A percentile compares a stretch with the other conserved stretches of the same genome.
Conservation (phyloP, 2,797 vertebrate species). For the Tragopan temminckii region DNA sequence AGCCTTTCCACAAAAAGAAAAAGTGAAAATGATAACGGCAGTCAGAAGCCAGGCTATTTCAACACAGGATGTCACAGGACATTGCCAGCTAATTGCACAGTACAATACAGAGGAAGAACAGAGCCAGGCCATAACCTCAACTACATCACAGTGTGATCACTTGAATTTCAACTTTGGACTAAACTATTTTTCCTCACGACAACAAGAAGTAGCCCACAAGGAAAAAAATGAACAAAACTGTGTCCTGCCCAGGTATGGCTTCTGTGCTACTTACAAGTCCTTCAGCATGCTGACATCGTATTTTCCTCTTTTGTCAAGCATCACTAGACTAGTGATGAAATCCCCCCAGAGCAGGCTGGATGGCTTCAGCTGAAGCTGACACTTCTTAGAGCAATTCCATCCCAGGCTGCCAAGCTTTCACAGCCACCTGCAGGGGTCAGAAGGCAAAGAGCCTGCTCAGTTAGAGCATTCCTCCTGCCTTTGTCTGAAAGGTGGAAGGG, state of each 20-base stretch:
- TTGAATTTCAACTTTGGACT: not conserved
- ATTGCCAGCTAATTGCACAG: not conserved
- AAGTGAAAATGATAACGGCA: not conserved
- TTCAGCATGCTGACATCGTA: not conserved
- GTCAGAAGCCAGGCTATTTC: not conserved
- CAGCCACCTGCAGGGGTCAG: not conserved
- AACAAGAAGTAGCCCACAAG: not conserved
- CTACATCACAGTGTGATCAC: not conserved
- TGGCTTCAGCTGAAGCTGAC: not conserved
- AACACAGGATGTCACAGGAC: not conserved
- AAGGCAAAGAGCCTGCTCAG: accelerated
- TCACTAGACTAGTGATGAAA: not conserved
- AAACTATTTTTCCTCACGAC: not conserved
- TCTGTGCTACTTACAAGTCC: not conserved
- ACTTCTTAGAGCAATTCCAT: not conserved
- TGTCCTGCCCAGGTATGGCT: not conserved
- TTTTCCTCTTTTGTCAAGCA: not conserved
- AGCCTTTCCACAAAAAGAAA: not conserved
- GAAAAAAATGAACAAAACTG: not conserved
- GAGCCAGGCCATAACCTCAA: not conserved
- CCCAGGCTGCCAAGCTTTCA: not conserved
- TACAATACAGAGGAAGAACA: not conserved
- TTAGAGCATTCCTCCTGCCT: not conserved
- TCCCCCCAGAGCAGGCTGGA: not conserved
- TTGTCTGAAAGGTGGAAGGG: not conserved